Percentiles rank a stretch among this genome's conserved stretches.
These are phyloP conservation scores for Calidris pygmaea DNA, from an alignment of 2,113 vertebrate genomes.

Conservation along the genomic window DNA sequence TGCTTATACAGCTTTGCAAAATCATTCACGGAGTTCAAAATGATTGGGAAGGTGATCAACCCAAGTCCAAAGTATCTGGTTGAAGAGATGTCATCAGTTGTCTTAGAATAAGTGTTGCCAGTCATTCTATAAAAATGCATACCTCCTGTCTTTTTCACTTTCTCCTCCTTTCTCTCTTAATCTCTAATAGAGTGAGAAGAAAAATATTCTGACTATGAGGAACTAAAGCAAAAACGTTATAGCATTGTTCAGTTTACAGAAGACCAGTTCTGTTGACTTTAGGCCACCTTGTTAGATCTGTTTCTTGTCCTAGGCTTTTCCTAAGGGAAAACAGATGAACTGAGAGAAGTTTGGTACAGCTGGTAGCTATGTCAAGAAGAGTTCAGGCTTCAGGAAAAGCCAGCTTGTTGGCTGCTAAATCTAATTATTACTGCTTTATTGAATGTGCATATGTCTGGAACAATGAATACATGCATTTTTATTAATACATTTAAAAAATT, in stretches of 20 bases:
- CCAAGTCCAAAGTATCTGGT: background rate
- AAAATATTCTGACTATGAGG: background rate
- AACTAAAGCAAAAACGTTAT: background rate
- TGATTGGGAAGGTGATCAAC: background rate
- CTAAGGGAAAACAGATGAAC: background rate
- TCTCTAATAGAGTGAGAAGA: background rate
- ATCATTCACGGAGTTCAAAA: background rate
- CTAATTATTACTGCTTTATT: background rate
- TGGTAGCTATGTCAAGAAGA: background rate
- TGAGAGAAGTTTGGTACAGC: background rate
- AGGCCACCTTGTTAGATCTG: background rate
- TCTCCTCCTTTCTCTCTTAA: background rate
- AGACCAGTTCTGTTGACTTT: background rate
- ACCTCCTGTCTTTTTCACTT: background rate
- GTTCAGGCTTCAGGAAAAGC: background rate
- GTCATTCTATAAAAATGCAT: background rate
- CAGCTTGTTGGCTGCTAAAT: background rate
- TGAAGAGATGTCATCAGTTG: background rate
- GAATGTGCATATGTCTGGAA: background rate
- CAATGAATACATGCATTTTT: background rate
- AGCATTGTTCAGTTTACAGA: background rate
- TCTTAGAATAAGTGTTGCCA: background rate
- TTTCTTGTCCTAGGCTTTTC: background rate
- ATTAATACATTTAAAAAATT: background rate
- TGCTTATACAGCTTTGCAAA: background rate